A percentile compares a stretch with the other conserved stretches of the same genome.
These are phyloP conservation scores for Ommatoiulus sabulosus DNA, from an alignment of 2,888 invertebrate species.

Conservation along the genomic window DNA sequence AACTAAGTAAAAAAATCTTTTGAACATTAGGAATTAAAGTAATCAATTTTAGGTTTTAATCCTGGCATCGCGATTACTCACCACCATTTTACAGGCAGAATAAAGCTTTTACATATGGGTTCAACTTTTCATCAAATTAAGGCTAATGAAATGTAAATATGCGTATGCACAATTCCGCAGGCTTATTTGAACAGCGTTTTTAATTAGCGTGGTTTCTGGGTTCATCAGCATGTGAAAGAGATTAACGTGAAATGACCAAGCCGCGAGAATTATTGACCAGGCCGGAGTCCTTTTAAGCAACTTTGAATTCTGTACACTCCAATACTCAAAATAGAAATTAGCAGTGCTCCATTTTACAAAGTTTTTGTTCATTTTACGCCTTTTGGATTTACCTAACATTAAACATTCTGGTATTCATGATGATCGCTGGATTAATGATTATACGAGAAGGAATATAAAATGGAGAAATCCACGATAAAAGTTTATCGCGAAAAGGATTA, in stretches of 20 bases:
- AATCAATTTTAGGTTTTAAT: conserved; percentile 25
- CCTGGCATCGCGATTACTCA: neutral
- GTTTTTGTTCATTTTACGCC: neutral
- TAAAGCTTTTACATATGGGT: neutral
- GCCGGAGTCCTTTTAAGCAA: neutral
- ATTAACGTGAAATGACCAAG: neutral
- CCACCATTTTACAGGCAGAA: conserved; percentile 2
- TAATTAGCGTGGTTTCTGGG: neutral
- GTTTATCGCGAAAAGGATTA: neutral
- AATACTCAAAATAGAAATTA: conserved; percentile 3
- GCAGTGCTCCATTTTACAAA: neutral
- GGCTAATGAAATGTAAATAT: conserved; percentile 44
- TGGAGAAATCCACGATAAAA: neutral
- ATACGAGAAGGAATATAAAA: neutral
- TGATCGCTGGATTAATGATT: neutral
- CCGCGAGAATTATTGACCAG: neutral
- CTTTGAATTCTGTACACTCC: neutral
- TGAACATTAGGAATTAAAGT: neutral
- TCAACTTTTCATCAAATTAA: conserved; percentile 10
- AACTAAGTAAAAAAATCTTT: neutral
- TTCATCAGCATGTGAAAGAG: conserved; percentile 24
- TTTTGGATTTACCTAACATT: neutral
- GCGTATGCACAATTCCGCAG: neutral
- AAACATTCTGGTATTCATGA: too few relatives aligned
- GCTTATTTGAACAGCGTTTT: neutral